phyloP scores from a whole-genome alignment of 2,113 vertebrate species.

The Tretioscincus oriximinensis region DNA sequence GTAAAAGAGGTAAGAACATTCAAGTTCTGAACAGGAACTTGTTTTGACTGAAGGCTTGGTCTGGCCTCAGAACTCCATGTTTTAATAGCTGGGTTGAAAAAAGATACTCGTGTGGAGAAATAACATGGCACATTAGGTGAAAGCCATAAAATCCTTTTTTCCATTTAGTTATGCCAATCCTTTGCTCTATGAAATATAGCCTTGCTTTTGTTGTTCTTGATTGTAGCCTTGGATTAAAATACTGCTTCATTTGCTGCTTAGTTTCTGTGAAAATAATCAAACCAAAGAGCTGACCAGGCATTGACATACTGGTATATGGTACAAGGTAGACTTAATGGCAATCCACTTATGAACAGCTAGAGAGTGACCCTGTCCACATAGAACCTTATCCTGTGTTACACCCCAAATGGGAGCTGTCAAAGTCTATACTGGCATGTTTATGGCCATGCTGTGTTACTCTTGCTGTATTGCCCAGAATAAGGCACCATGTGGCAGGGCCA shows the following conservation, averaged over 20 bases:
- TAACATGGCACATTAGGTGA: background rate
- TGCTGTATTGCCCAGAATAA: no score
- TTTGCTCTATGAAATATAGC: conserved; percentile 15
- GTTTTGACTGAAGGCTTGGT: conserved; percentile 42
- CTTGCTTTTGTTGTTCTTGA: background rate
- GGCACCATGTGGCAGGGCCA: background rate
- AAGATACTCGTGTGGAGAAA: background rate
- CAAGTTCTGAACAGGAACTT: conserved; percentile 26
- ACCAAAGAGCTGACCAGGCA: background rate
- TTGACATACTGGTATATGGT: background rate
- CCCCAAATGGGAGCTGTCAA: no score
- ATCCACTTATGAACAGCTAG: background rate
- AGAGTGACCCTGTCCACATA: no score
- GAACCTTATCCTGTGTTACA: no score
- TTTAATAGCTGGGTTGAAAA: conserved; percentile 38
- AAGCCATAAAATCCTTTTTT: conserved; percentile 17
- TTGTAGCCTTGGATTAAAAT: conserved; percentile 6
- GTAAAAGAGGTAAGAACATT: conserved; percentile 27
- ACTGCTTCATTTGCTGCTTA: background rate
- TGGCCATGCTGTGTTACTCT: no score
- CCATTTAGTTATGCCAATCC: conserved; percentile 13
- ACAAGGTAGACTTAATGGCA: conserved; percentile 1
- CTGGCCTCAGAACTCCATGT: conserved; percentile 29
- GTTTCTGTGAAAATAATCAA: background rate
- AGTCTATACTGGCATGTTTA: no score